Base-by-base conservation (phyloP, 2,888 invertebrate species). In the Hypomecis punctinalis region DNA sequence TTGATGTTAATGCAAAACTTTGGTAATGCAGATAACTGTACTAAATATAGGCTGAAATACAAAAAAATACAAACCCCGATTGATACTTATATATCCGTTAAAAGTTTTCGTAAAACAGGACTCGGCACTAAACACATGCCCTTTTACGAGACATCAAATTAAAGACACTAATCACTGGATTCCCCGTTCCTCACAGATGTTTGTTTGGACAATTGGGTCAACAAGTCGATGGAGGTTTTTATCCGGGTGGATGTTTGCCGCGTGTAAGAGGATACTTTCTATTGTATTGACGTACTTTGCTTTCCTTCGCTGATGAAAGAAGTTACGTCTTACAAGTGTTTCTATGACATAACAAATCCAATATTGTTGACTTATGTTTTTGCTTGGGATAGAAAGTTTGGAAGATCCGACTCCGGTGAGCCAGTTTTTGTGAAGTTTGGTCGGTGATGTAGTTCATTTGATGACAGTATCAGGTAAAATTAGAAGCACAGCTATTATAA, bases 121-220 rank as follows among this genome's bases (percentile, higher is more conserved):
- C 51, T 42, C n/a, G 10, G 13, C 48, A 39, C n/a, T 63, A 49
- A 54, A 59, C 63, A 63, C 35, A 36, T 53, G 10, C 49, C 45
- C 48, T 49, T 63, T 63, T 63, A 63, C 56, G 46, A 56, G 60
- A 57, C 57, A 57, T 61, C 36, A 61, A 56, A 65, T 65, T 65
- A 61, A 54, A 56, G 46, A 69, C 62, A 70, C 74, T 79, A 76
- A 80, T 79, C 74, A 73, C 71, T 46, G 63, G 64, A 55, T 65
- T 47, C 61, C 48, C 48, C 39, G 55, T 40, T 35, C 45, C 40
- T 51, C 40, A 53, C 61, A 61, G 47, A 65, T 61, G 61, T 58
- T 36, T 56, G 49, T 55, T 49, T 40, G 43, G 8, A 35, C 55
- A 60, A 64, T 59, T 59, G 46, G 60, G 64, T 60, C 52, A 52